These are phyloP conservation scores for Pseudopipra pipra DNA, from an alignment of 2,113 vertebrate species.

Conservation along the genomic window DNA sequence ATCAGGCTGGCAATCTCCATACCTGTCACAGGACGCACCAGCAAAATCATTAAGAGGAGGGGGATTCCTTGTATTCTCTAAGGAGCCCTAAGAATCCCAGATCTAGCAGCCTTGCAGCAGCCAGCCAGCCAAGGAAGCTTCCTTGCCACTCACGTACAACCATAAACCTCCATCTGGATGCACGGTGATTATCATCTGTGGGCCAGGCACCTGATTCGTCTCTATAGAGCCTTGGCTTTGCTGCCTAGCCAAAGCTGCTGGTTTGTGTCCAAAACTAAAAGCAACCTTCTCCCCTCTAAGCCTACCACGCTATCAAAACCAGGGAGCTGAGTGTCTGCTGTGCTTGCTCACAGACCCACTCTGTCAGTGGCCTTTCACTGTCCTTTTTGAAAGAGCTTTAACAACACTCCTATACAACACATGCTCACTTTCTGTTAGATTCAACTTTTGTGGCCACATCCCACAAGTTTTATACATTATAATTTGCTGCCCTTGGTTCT, in stretches of 20 bases:
- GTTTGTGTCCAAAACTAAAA: background rate
- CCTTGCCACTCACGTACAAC: background rate
- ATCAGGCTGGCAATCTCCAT: background rate
- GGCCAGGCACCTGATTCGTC: background rate
- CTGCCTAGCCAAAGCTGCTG: background rate
- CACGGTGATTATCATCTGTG: background rate
- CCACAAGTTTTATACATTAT: background rate
- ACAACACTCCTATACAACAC: background rate
- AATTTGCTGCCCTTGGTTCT: background rate
- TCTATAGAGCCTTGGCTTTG: background rate
- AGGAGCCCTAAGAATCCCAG: background rate
- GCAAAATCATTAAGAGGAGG: background rate
- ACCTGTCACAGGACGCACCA: background rate
- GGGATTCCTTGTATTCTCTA: background rate
- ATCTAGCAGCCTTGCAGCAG: background rate
- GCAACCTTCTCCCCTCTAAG: background rate
- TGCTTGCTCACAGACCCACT: background rate
- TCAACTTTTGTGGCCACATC: background rate
- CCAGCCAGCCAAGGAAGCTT: background rate
- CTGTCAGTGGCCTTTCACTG: background rate
- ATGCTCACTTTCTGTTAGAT: background rate
- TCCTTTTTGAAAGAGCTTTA: background rate
- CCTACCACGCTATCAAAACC: background rate
- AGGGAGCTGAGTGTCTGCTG: background rate
- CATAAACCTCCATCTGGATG: background rate